These are phyloP conservation scores for Polyodon spathula DNA, from an alignment of 2,113 vertebrate species.

Conservation along the genomic window DNA sequence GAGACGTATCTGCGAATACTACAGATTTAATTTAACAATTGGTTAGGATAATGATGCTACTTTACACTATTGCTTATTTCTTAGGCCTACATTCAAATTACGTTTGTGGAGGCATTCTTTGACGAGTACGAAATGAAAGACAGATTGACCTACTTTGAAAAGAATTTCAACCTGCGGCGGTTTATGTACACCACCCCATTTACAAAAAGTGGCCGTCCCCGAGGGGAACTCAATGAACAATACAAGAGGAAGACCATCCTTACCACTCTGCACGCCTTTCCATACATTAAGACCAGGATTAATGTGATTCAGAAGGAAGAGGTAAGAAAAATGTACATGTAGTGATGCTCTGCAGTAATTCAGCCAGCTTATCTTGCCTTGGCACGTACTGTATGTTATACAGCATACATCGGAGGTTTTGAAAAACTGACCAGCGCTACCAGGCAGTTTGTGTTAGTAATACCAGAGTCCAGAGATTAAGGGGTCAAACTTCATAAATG, in stretches of 20 bases:
- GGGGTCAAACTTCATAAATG: too few relatives aligned
- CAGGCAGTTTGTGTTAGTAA: too few relatives aligned
- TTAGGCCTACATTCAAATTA: conserved; percentile 95
- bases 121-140: conserved; percentile 98
- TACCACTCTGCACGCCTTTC: conserved; percentile 92
- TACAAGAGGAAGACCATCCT: conserved; percentile 90
- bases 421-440: too few relatives aligned
- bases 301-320: conserved; percentile 89
- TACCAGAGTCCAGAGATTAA: too few relatives aligned
- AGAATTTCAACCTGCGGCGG: conserved; percentile 86
- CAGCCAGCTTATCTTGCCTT: too few relatives aligned
- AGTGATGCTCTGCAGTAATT: too few relatives aligned
- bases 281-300: conserved; percentile 91
- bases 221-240: conserved; percentile 85
- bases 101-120: conserved; percentile 90
- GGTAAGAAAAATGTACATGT: too few relatives aligned
- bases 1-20: too few relatives aligned
- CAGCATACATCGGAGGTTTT: too few relatives aligned
- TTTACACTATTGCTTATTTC: not conserved
- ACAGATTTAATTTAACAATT: too few relatives aligned
- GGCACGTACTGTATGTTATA: too few relatives aligned
- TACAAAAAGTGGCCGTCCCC: conserved; percentile 83
- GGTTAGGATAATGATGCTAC: too few relatives aligned
- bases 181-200: conserved; percentile 98
- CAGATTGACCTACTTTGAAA: conserved; percentile 90